Conservation (phyloP, 1,140 invertebrate species). For the Drosophila repletoides region DNA sequence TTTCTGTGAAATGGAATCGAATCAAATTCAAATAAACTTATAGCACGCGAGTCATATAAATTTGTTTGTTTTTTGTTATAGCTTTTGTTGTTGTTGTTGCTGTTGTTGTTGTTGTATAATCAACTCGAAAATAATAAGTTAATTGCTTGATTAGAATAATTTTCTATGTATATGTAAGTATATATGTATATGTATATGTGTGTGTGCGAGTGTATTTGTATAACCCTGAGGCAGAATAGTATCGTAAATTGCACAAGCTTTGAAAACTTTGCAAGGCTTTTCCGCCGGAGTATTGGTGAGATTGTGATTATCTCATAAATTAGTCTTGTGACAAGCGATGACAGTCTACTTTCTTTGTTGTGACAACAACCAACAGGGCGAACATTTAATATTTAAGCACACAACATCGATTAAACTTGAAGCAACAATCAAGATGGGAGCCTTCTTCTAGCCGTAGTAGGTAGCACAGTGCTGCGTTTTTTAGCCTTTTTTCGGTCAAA, state of each 20-base stretch:
- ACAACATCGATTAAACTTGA: slow-evolving; percentile 73
- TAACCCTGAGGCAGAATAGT: slow-evolving; percentile 39
- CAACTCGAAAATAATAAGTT: slow-evolving; percentile 62
- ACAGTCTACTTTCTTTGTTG: slow-evolving; percentile 49
- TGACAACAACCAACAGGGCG: slow-evolving; percentile 9
- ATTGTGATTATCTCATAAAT: slow-evolving; percentile 76
- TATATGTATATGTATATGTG: slow-evolving; percentile 6
- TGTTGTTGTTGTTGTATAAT: slow-evolving; percentile 33
- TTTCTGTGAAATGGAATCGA: background rate
- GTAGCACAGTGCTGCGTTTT: too few relatives aligned
- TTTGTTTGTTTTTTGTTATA: slow-evolving; percentile 31
- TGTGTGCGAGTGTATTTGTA: slow-evolving; percentile 24
- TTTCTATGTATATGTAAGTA: slow-evolving; percentile 24
- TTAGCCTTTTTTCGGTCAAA: too few relatives aligned
- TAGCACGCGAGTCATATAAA: slow-evolving; percentile 48
- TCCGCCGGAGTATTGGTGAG: slow-evolving; percentile 13
- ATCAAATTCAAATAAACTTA: background rate
- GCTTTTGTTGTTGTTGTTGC: slow-evolving; percentile 13
- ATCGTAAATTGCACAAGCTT: slow-evolving; percentile 45
- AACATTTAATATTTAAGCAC: too few relatives aligned
- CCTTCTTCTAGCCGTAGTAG: too few relatives aligned
- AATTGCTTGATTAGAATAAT: slow-evolving; percentile 73
- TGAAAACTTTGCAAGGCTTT: slow-evolving; percentile 4
- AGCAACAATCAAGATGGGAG: slow-evolving; percentile 29
- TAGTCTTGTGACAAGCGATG: slow-evolving; percentile 79